Evolutionary conservation across 2,797 vertebrate species (phyloP).

Genomic region (Oryzias dopingdopingensis): DNA sequence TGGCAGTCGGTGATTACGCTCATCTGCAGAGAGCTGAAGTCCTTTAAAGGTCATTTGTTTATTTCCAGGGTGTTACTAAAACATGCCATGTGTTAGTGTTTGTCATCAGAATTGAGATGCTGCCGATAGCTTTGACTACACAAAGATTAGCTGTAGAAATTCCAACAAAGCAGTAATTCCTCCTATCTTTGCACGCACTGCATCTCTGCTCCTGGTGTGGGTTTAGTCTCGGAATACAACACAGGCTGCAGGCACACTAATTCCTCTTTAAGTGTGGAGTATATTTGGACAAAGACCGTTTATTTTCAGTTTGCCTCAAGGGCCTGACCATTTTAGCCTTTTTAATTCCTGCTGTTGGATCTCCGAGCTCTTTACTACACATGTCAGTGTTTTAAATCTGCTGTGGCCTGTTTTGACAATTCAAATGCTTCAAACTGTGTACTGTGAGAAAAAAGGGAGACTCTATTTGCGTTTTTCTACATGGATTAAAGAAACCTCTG

Average conservation of each 20-base stretch:
- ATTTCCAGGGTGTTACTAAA: conserved; percentile 29
- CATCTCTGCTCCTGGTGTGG: conserved; percentile 17
- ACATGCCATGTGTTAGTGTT: conserved; percentile 20
- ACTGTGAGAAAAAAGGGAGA: conserved; percentile 20
- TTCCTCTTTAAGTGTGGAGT: conserved; percentile 26
- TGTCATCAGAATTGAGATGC: conserved; percentile 48
- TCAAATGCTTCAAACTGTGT: conserved; percentile 38
- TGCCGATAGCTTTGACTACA: conserved; percentile 35
- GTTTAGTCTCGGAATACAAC: conserved; percentile 12
- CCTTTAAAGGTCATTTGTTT: conserved; percentile 44
- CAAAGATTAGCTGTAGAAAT: conserved; percentile 42
- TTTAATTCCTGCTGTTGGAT: conserved; percentile 50
- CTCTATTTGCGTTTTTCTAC: conserved; percentile 37
- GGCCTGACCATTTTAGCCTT: conserved; percentile 24
- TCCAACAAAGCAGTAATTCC: conserved; percentile 40
- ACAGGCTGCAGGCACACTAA: conserved; percentile 18
- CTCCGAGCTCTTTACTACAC: conserved; percentile 16
- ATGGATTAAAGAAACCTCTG: conserved; percentile 33
- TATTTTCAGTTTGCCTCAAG: conserved; percentile 42
- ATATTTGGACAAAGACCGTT: conserved; percentile 37
- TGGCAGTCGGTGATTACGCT: conserved; percentile 36
- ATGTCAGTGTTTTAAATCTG: conserved; percentile 34
- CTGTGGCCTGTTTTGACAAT: conserved; percentile 40
- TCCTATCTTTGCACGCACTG: conserved; percentile 14
- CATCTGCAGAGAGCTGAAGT: conserved; percentile 44